Evolutionary conservation across 2,888 invertebrate genomes (phyloP).

Genomic region (Pterobdella sp.): DNA sequence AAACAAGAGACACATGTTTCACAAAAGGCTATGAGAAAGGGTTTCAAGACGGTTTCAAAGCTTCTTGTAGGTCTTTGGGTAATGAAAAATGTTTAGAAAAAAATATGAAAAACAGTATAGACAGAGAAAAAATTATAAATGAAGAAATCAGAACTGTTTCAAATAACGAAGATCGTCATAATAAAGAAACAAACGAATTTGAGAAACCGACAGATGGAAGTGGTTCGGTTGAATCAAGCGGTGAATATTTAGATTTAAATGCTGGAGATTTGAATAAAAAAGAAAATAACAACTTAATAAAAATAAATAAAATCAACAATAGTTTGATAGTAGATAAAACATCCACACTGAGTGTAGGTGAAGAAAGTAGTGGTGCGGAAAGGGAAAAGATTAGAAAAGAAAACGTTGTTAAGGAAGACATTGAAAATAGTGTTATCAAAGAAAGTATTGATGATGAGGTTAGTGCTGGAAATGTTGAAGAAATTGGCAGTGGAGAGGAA

Average conservation of each 20-base stretch:
- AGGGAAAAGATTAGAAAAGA: not conserved
- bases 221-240: not conserved
- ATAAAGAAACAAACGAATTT: too few relatives aligned
- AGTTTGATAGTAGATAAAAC: not conserved
- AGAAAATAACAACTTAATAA: not conserved
- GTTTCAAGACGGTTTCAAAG: too few relatives aligned
- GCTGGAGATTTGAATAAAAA: not conserved
- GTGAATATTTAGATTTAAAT: not conserved
- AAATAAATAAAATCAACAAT: not conserved
- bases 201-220: not conserved
- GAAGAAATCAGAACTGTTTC: too few relatives aligned
- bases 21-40: too few relatives aligned
- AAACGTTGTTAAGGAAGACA: not conserved
- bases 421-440: not conserved
- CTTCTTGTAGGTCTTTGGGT: too few relatives aligned
- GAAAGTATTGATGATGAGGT: conserved; percentile 1
- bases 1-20: too few relatives aligned
- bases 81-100: too few relatives aligned
- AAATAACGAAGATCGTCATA: too few relatives aligned
- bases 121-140: too few relatives aligned
- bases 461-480: not conserved
- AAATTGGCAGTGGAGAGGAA: not conserved
- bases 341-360: not conserved
- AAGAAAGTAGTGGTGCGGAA: not conserved
- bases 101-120: too few relatives aligned